These are phyloP conservation scores for Hydrozoanthus gracilis DNA, from an alignment of 92 coral and sea anemone genomes.

Conservation along the genomic window DNA sequence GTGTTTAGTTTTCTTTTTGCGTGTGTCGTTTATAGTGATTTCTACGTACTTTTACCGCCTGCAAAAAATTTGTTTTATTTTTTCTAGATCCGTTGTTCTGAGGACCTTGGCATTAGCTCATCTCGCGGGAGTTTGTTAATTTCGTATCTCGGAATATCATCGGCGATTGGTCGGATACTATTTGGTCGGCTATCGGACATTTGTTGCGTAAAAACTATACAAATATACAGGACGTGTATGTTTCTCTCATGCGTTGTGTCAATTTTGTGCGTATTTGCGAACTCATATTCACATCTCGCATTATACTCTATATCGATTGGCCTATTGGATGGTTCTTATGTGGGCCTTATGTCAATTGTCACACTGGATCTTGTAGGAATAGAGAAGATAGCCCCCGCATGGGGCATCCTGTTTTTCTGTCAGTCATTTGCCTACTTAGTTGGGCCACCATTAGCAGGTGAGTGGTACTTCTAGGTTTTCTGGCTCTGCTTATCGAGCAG, in stretches of 20 bases:
- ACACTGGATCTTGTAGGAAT: slow-evolving; percentile 91
- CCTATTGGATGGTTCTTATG: slow-evolving; percentile 91
- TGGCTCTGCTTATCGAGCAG: neutral
- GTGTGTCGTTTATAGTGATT: neutral
- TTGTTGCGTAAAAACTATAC: slow-evolving; percentile 78
- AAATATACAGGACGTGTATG: slow-evolving; percentile 84
- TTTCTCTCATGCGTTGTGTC: slow-evolving; percentile 79
- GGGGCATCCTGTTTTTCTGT: slow-evolving; percentile 97
- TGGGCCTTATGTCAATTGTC: slow-evolving; percentile 91
- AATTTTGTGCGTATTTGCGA: slow-evolving; percentile 77
- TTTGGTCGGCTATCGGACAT: slow-evolving; percentile 91
- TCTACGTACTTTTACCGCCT: neutral
- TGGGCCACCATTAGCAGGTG: slow-evolving; percentile 98
- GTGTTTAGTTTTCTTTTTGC: neutral
- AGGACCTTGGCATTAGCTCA: slow-evolving; percentile 82
- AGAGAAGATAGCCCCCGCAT: slow-evolving; percentile 86
- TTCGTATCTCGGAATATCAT: slow-evolving; percentile 92
- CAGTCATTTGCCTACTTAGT: slow-evolving; percentile 93
- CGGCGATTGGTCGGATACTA: slow-evolving; percentile 90
- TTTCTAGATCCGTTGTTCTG: slow-evolving; percentile 82
- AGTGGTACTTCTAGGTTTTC: neutral
- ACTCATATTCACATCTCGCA: slow-evolving; percentile 76
- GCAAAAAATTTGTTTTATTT: neutral
- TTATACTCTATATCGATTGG: slow-evolving; percentile 83
- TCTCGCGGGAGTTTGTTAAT: slow-evolving; percentile 92